phyloP scores from a whole-genome alignment of 2,797 vertebrate genomes.

The Syngnathus acus region DNA sequence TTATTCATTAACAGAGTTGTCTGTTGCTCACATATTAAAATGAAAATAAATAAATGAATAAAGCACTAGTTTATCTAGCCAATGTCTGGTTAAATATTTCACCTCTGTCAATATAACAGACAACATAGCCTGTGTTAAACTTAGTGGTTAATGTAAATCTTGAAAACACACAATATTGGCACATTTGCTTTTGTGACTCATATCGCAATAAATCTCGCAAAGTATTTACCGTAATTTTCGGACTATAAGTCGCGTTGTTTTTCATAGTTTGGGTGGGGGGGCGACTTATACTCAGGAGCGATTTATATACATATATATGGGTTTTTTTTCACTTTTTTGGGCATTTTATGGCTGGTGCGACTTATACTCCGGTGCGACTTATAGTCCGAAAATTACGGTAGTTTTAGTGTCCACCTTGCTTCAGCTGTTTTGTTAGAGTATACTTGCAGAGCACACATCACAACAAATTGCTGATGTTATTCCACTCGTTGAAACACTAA shows the following conservation, averaged over 20 bases:
- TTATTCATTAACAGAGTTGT: constrained; percentile 53
- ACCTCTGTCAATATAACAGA: constrained; percentile 25
- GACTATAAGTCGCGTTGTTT: too few species aligned
- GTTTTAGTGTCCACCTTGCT: constrained; percentile 1
- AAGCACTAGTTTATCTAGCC: constrained; percentile 62
- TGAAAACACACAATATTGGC: constrained; percentile 2
- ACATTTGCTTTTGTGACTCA: constrained; percentile 10
- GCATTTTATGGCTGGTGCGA: too few species aligned
- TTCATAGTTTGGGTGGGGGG: too few species aligned
- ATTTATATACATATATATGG: too few species aligned
- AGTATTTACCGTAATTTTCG: too few species aligned
- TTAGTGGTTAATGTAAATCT: background rate
- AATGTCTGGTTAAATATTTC: constrained; percentile 62
- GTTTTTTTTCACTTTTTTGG: too few species aligned
- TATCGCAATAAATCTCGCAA: background rate
- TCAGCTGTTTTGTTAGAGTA: constrained; percentile 18
- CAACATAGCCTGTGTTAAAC: constrained; percentile 1
- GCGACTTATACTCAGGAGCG: too few species aligned
- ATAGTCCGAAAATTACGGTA: too few species aligned
- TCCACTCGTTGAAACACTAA: background rate
- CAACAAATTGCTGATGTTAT: background rate
- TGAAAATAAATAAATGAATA: constrained; percentile 19
- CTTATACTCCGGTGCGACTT: too few species aligned
- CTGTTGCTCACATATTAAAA: constrained; percentile 53
- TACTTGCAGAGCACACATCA: background rate